A percentile compares a stretch with the other conserved stretches of the same genome.
Conservation (phyloP, 2,888 invertebrate genomes). For the Parelbella ahira region DNA sequence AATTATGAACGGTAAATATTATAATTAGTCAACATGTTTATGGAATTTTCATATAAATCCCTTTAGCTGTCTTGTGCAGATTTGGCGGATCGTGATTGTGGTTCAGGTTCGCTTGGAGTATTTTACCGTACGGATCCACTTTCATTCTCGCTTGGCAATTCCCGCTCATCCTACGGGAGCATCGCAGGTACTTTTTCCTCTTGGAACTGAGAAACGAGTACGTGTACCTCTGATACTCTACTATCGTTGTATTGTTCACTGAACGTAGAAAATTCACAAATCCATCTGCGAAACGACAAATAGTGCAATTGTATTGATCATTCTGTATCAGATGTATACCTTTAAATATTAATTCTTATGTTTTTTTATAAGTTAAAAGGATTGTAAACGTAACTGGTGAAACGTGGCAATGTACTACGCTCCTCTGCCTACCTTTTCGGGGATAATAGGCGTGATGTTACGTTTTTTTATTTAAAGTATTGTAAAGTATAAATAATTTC, state of each 20-base stretch:
- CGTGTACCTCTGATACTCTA: conserved; percentile 19
- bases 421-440: too few relatives aligned
- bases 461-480: too few relatives aligned
- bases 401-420: too few relatives aligned
- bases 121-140: conserved; percentile 26
- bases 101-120: conserved; percentile 3
- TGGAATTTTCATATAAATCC: conserved; percentile 4
- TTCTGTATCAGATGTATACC: too few relatives aligned
- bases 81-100: conserved; percentile 15
- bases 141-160: conserved; percentile 38
- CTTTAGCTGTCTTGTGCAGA: background rate
- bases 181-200: conserved; percentile 32
- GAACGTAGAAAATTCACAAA: conserved; percentile 15
- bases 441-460: too few relatives aligned
- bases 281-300: conserved; percentile 7
- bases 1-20: too few relatives aligned
- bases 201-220: conserved; percentile 14
- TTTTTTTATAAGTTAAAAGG: too few relatives aligned
- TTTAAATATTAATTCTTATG: too few relatives aligned
- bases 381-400: too few relatives aligned
- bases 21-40: too few relatives aligned
- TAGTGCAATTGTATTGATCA: too few relatives aligned
- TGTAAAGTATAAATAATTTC: too few relatives aligned
- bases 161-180: conserved; percentile 33
- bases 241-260: conserved; percentile 4